Percentiles rank a stretch among this genome's conserved stretches.
Conservation (phyloP, 2,888 invertebrate species). For the Cryptocephalus primarius region DNA sequence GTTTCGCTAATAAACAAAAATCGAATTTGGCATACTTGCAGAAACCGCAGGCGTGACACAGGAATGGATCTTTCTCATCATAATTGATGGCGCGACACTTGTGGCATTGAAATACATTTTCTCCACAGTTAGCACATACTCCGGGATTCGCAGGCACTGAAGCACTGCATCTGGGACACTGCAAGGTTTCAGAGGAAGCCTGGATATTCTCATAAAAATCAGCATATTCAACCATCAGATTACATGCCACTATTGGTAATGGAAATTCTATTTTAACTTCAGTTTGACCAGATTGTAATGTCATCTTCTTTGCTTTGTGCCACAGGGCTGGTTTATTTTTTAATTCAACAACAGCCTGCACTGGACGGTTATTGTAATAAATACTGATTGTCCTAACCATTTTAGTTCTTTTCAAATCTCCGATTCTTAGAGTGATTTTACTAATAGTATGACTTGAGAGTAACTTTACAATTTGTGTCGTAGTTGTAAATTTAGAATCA, state of each 20-base stretch:
- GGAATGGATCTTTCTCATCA: slow-evolving; percentile 97
- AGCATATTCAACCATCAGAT: slow-evolving; percentile 96
- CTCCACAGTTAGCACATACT: slow-evolving; percentile 93
- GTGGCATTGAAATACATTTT: slow-evolving; percentile 98
- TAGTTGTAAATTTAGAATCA: slow-evolving; percentile 96
- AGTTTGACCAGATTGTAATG: slow-evolving; percentile 81
- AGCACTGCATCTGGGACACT: slow-evolving; percentile 66
- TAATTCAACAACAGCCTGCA: slow-evolving; percentile 93
- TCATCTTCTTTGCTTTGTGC: slow-evolving; percentile 93
- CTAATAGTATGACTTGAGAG: slow-evolving; percentile 93
- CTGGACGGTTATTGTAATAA: slow-evolving; percentile 92
- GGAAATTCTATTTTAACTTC: slow-evolving; percentile 97
- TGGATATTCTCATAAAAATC: slow-evolving; percentile 96
- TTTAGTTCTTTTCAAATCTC: slow-evolving; percentile 91
- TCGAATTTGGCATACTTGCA: slow-evolving; percentile 99
- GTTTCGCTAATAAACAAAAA: slow-evolving; percentile 80
- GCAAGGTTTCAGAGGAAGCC: slow-evolving; percentile 74
- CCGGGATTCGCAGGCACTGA: slow-evolving; percentile 96
- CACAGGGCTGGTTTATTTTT: slow-evolving; percentile 93
- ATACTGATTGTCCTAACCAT: slow-evolving; percentile 95
- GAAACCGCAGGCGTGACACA: slow-evolving; percentile 97
- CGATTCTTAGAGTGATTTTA: slow-evolving; percentile 84
- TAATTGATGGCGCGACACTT: slow-evolving; percentile 98
- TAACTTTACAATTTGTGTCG: slow-evolving; percentile 93
- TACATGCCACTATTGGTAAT: slow-evolving; percentile 93